Conservation (phyloP, 2,888 invertebrate species). For the Dascillus cervinus region DNA sequence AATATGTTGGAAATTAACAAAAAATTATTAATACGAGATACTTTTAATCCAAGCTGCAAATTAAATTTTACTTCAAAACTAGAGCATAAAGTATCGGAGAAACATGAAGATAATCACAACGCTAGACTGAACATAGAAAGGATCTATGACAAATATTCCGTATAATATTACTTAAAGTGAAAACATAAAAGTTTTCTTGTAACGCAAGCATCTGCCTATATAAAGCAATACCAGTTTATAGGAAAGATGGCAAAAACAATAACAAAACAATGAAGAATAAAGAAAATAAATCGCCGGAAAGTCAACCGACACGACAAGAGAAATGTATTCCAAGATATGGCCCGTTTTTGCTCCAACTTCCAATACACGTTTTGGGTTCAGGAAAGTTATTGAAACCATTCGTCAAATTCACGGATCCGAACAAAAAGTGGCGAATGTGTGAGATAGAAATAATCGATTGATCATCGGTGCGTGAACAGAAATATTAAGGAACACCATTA, state of each 20-base stretch:
- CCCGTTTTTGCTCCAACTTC: constrained; percentile 28
- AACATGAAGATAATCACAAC: too few relatives aligned
- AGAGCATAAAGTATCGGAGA: too few relatives aligned
- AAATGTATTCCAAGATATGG: constrained; percentile 32
- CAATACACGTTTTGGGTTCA: constrained; percentile 30
- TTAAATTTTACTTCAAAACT: too few relatives aligned
- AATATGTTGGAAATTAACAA: too few relatives aligned
- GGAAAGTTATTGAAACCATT: constrained; percentile 37
- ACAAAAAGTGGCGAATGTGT: constrained; percentile 25
- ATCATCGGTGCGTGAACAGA: constrained; percentile 13
- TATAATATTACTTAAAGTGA: too few relatives aligned
- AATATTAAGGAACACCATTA: constrained; percentile 3
- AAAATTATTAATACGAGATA: too few relatives aligned
- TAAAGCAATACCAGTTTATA: constrained; percentile 6
- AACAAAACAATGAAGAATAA: constrained; percentile 26
- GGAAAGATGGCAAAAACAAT: constrained; percentile 17
- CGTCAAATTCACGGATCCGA: constrained; percentile 31
- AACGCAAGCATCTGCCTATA: too few relatives aligned
- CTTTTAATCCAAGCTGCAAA: too few relatives aligned
- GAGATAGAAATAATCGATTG: constrained; percentile 31
- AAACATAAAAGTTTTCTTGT: too few relatives aligned
- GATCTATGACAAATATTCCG: too few relatives aligned
- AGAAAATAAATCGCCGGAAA: constrained; percentile 29
- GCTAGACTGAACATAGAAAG: too few relatives aligned
- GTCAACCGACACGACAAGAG: constrained; percentile 31